Evolutionary conservation across 2,888 invertebrate species (phyloP).

Genomic region (Nephrotoma flavescens): DNA sequence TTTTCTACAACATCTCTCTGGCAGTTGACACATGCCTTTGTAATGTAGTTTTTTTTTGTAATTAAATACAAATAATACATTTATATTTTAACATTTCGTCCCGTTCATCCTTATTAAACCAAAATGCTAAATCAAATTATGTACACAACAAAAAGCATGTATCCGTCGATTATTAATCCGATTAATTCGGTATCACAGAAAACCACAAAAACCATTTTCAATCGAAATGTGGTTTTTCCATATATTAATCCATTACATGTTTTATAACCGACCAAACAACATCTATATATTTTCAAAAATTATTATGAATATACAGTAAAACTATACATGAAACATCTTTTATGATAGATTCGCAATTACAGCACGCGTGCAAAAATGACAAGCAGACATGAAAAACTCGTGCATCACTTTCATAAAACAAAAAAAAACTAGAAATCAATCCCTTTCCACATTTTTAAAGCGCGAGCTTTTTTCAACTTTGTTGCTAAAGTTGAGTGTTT

Average conservation of each 20-base stretch:
- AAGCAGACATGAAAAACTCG: neutral
- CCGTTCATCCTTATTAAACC: no score
- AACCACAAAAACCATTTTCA: neutral
- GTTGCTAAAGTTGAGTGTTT: neutral
- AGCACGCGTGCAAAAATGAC: neutral
- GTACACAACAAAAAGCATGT: no score
- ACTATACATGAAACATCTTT: neutral
- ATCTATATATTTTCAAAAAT: neutral
- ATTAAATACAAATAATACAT: no score
- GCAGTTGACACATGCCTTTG: no score
- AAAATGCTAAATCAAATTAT: no score
- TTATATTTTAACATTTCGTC: no score
- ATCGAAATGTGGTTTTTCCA: neutral
- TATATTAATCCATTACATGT: neutral
- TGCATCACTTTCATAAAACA: neutral
- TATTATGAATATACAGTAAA: neutral
- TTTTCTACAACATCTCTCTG: no score
- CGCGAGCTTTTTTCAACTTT: neutral
- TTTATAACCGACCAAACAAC: neutral
- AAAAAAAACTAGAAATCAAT: neutral
- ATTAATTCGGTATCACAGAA: neutral
- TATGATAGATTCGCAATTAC: no score
- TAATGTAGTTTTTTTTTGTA: no score
- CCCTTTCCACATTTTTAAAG: no score
- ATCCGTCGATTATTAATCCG: neutral